Conservation (phyloP, 1,140 invertebrate species). For the Brachionus sp. region DNA sequence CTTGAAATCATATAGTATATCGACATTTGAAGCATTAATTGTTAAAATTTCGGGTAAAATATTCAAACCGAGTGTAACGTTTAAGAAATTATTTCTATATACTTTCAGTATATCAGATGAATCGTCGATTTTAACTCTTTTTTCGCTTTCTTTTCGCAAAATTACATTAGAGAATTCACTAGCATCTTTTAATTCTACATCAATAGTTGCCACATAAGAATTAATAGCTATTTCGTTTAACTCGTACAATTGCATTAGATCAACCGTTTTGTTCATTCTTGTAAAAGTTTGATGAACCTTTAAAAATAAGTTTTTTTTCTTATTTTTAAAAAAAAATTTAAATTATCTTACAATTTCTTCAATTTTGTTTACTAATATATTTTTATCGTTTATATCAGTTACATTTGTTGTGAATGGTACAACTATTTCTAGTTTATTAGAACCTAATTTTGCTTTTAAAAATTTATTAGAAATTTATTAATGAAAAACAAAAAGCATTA, state of each 20-base stretch:
- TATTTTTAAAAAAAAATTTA: background rate
- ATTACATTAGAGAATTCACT: conserved; percentile 9
- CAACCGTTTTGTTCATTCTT: conserved; percentile 29
- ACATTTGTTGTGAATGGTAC: conserved; percentile 16
- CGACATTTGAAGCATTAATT: background rate
- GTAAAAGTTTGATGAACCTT: conserved; percentile 29
- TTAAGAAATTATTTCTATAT: background rate
- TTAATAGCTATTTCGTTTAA: background rate
- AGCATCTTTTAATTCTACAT: conserved; percentile 27
- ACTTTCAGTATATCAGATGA: background rate
- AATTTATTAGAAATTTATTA: background rate
- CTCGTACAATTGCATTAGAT: background rate
- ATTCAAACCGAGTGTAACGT: background rate
- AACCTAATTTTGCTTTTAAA: conserved; percentile 35
- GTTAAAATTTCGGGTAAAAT: background rate
- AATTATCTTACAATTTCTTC: conserved; percentile 33
- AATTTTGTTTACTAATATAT: conserved; percentile 14
- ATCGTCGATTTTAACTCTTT: background rate
- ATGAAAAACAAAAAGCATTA: background rate
- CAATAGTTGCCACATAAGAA: background rate
- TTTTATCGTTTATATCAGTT: conserved; percentile 11
- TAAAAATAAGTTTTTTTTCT: background rate
- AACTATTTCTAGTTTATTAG: conserved; percentile 11
- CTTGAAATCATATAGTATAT: conserved; percentile 13
- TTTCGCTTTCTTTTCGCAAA: conserved; percentile 4